Evolutionary conservation across 2,888 invertebrate genomes (phyloP), one percentile per base, ranked within the genome.

Genomic region (Vandiemenella viatica): DNA sequence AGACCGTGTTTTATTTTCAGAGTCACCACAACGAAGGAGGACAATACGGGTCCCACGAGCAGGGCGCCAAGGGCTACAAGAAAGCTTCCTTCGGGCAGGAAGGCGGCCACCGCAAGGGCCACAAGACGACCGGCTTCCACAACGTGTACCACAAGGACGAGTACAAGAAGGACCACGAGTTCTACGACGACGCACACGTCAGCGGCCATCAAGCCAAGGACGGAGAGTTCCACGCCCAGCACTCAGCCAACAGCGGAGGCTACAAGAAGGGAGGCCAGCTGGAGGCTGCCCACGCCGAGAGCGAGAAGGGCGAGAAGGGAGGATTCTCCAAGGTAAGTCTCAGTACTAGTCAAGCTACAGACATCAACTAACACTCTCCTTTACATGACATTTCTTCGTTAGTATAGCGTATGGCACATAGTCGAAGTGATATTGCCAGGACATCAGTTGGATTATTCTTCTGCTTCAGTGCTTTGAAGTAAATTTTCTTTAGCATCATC

Each of bases 121-220:
- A 79, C 53, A 79, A 79, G 46, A 73, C 80, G 18, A 77, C 75
- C 6, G 83, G 83, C 16, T 83, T 75, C 67, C 81, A 81, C 63
- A 81, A 79, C 58, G 77, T 80, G 1, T 81, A 78, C 65, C 74
- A 76, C 65, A 83, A 83, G 68, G 80, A 84, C 60, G 84, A 84
- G 63, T 83, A 75, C 70, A 81, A 83, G 63, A 83, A 83, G 60
- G 79, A 82, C 59, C 81, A 81, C 56, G 77, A 77, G 58, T 83
- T 83, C 67, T 83, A 83, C 62, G 83, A 83, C 59, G 79, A 80
- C 44, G 74, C 76, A 20, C 77, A 82, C 60, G 73, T 76, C 46
- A 74, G 72, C 44, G 82, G 80, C 1, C 73, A 78, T 60, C 77
- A 74, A 60, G 73, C 76, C 52, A 79, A 80, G 59, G 74, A 80